phyloP scores from a whole-genome alignment of 2,888 invertebrate species.

The Zele albiditarsus region DNA sequence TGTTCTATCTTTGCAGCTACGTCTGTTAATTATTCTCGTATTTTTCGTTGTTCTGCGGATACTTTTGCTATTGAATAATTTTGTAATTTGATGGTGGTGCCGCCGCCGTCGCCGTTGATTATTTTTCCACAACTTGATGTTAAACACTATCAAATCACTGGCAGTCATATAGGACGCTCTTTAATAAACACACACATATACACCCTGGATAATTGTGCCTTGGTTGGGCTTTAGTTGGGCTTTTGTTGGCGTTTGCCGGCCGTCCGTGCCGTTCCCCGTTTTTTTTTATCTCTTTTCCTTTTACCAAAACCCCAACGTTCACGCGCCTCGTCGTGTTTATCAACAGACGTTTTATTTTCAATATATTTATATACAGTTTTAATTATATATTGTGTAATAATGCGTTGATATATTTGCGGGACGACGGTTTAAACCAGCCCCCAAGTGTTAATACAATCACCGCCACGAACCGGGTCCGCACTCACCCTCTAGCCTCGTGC shows the following conservation, averaged over 20 bases:
- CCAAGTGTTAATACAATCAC: constrained; percentile 54
- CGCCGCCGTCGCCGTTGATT: background rate
- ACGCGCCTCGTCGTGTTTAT: background rate
- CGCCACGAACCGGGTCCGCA: constrained; percentile 56
- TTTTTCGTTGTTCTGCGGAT: background rate
- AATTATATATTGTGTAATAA: background rate
- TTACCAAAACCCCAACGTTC: too few relatives aligned
- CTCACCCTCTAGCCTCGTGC: constrained; percentile 55
- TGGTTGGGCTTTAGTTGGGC: background rate
- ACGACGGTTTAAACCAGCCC: constrained; percentile 46
- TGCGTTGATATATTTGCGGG: constrained; percentile 44
- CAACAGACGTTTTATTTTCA: background rate
- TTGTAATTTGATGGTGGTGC: background rate
- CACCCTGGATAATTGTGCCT: constrained; percentile 11
- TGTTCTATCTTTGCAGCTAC: background rate
- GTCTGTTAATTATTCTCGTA: background rate
- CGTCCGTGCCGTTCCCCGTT: background rate
- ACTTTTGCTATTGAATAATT: background rate
- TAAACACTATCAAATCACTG: constrained; percentile 41
- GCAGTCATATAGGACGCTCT: constrained; percentile 34
- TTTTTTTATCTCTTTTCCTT: constrained; percentile 2
- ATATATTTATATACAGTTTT: too few relatives aligned
- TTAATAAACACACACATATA: constrained; percentile 37
- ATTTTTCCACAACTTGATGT: constrained; percentile 33
- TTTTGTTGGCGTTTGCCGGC: background rate